Evolutionary conservation across 2,888 invertebrate genomes (phyloP), one percentile per base, ranked within the genome.

Genomic region (Scaeva pyrastri): DNA sequence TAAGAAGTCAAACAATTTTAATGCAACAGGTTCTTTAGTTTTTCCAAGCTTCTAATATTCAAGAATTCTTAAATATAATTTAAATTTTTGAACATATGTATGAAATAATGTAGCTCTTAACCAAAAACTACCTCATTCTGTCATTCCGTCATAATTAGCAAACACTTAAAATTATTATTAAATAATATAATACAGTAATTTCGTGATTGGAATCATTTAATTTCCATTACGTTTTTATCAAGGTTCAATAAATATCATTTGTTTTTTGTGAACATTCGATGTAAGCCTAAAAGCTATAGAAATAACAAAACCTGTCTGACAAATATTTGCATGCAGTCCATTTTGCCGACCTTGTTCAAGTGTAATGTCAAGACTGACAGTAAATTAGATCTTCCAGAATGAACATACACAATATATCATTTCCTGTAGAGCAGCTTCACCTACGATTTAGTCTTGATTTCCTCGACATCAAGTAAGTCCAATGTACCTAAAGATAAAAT

Each of bases 341-440:
- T 23, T 14, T 23, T 23, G 23, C n/a, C 10, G 55, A 55, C 26
- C 55, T 55, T 55, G 55, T 55, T 31, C 11, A 55, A 31, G 55
- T 55, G 11, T 55, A 55, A 55, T 55, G 55, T 55, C 55, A 55
- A 8, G 26, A 55, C 50, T 55, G 55, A 31, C 26, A 16, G n/a
- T 55, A 55, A 26, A 31, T 31, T n/a, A 31, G 55, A 55, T 55
- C 26, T 55, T 31, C 5, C 31, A 43, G 7, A 31, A 4, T n/a
- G n/a, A 26, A n/a, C 26, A n/a, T 14, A 26, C 55, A 31, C 31
- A 55, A 31, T 55, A 55, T 55, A 55, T 55, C 55, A 55, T 31
- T 31, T 31, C 31, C n/a, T 55, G 55, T 31, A 55, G 26, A 55
- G n/a, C 43, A 31, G 8, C 31, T 31, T 4, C 26, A 31, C 31